Conservation (phyloP, 2,888 invertebrate species). For the Ophion costatus region DNA sequence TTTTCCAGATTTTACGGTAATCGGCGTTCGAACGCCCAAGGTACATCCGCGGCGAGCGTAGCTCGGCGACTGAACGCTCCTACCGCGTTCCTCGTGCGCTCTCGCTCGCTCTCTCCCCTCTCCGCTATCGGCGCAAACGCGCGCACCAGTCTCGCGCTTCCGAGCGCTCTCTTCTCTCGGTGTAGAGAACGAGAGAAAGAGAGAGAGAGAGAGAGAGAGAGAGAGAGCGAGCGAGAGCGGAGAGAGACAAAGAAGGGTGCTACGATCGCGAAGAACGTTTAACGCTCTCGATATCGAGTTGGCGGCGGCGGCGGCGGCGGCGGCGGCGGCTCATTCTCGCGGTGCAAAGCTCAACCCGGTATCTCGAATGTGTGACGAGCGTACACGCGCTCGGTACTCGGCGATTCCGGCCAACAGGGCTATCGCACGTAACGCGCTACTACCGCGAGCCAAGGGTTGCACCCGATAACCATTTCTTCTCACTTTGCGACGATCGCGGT, state of each 20-base stretch:
- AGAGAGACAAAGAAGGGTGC: background rate
- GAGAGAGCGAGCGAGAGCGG: background rate
- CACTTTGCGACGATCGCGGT: no score
- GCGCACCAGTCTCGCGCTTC: background rate
- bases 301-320: no score
- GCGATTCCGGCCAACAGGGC: no score
- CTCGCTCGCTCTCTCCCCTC: conserved; percentile 5
- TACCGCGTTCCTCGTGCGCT: conserved; percentile 2
- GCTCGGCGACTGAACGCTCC: conserved; percentile 78
- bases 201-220: background rate
- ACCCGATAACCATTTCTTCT: no score
- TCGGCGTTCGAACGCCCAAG: conserved; percentile 7
- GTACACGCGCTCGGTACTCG: no score
- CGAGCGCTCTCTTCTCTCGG: background rate
- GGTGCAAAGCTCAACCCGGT: no score
- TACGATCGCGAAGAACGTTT: background rate
- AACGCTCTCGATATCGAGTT: no score
- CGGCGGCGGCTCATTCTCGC: no score
- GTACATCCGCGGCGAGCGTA: conserved; percentile 80
- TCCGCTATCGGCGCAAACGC: background rate
- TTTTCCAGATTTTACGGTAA: background rate
- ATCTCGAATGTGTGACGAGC: no score
- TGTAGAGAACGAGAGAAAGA: background rate
- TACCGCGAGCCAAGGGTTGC: no score
- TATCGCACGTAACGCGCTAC: no score